Conservation (phyloP, 2,888 invertebrate species). For the Pyrrhosoma nymphula region DNA sequence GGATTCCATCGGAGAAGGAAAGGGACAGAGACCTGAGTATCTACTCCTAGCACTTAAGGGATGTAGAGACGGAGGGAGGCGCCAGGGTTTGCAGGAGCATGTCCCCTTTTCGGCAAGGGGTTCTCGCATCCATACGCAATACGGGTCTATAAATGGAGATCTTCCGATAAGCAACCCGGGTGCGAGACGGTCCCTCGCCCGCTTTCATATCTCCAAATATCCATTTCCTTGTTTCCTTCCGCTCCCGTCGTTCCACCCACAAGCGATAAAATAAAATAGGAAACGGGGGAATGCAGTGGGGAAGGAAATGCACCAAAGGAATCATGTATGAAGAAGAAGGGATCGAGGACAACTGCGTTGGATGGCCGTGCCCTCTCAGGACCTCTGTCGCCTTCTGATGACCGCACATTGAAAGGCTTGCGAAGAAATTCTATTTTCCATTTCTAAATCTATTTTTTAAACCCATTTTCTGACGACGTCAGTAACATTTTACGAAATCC, state of each 20-base stretch:
- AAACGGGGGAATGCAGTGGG: background rate
- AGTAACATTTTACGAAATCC: too few relatives aligned
- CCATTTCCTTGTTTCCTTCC: background rate
- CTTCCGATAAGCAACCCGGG: background rate
- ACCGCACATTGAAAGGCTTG: background rate
- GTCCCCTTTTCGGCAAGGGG: background rate
- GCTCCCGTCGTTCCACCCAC: conserved; percentile 7
- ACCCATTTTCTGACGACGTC: too few relatives aligned
- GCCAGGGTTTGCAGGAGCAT: background rate
- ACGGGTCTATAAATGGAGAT: conserved; percentile 51
- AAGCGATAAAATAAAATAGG: background rate
- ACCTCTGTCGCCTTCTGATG: background rate
- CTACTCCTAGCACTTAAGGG: background rate
- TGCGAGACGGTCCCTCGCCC: background rate
- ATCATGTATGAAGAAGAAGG: background rate
- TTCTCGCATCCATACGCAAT: background rate
- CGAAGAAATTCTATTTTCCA: background rate
- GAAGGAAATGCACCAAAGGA: background rate
- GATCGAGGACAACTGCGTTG: background rate
- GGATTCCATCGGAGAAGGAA: background rate
- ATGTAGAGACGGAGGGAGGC: background rate
- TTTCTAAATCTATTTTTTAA: too few relatives aligned
- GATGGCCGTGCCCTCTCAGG: background rate
- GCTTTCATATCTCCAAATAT: conserved; percentile 11
- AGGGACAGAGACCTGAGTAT: background rate